Conservation (phyloP, 1,140 invertebrate species). For the Drosophila lacertosa region DNA sequence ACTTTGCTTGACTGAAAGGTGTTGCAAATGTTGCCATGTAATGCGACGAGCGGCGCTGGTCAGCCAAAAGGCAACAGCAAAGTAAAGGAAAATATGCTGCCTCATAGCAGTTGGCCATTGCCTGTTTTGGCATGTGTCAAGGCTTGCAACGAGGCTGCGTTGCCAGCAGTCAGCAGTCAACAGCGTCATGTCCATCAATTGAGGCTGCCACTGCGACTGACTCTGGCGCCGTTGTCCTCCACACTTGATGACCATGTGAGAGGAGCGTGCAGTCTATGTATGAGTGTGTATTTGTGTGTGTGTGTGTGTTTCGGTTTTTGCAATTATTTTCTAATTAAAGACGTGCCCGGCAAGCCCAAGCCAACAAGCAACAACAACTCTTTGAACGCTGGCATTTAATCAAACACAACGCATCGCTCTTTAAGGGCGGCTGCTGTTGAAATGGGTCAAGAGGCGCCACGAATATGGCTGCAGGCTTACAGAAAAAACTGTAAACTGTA, state of each 20-base stretch:
- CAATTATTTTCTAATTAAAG: slow-evolving; percentile 83
- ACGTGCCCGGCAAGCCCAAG: slow-evolving; percentile 58
- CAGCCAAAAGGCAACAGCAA: slow-evolving; percentile 20
- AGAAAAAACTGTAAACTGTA: too few relatives aligned
- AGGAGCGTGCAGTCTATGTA: too few relatives aligned
- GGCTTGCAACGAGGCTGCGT: slow-evolving; percentile 48
- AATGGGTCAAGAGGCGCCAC: slow-evolving; percentile 70
- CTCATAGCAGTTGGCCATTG: slow-evolving; percentile 65
- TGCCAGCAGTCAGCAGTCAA: slow-evolving; percentile 41
- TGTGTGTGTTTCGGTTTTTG: slow-evolving; percentile 45
- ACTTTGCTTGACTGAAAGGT: slow-evolving; percentile 74
- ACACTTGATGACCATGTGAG: slow-evolving; percentile 9
- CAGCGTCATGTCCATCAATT: slow-evolving; percentile 79
- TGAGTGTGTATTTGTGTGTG: slow-evolving; percentile 18
- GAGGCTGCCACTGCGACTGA: slow-evolving; percentile 46
- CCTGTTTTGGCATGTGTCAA: slow-evolving; percentile 82
- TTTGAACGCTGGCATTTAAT: slow-evolving; percentile 24
- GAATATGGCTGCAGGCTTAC: slow-evolving; percentile 11
- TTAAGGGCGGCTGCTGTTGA: slow-evolving; percentile 24
- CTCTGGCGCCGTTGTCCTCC: slow-evolving; percentile 56
- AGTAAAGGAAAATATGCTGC: slow-evolving; percentile 46
- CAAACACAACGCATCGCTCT: slow-evolving; percentile 14
- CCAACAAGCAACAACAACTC: slow-evolving; percentile 4
- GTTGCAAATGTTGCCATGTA: slow-evolving; percentile 77
- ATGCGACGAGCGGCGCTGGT: slow-evolving; percentile 44